phyloP scores from a whole-genome alignment of 2,113 vertebrate genomes.

The Lanius collurio region DNA sequence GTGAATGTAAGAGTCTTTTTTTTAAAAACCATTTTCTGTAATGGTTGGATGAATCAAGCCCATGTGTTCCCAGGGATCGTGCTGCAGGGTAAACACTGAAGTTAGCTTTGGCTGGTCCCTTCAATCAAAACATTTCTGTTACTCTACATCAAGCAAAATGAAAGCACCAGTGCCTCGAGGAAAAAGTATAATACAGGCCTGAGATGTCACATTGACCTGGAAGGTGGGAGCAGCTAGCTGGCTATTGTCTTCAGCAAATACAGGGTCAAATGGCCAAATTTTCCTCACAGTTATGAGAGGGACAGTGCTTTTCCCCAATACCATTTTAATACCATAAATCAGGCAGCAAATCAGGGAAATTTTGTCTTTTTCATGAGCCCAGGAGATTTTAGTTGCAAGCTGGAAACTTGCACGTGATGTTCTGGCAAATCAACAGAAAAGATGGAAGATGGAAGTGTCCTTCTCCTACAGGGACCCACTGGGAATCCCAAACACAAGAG shows the following conservation, averaged over 20 bases:
- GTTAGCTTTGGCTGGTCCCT: conserved; percentile 43
- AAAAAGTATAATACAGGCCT: background rate
- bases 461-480: background rate
- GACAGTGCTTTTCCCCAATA: background rate
- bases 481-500: background rate
- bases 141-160: conserved; percentile 13
- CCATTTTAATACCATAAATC: background rate
- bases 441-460: background rate
- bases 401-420: background rate
- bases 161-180: conserved; percentile 10
- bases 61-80: background rate
- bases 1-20: background rate
- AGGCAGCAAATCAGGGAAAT: background rate
- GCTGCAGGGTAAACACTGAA: conserved; percentile 56
- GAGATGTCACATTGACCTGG: background rate
- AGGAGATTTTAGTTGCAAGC: background rate
- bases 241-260: background rate
- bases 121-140: conserved; percentile 43
- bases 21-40: background rate
- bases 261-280: background rate
- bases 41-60: conserved; percentile 56
- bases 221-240: background rate
- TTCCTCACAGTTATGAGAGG: background rate
- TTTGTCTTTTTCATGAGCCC: background rate
- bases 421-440: background rate